These are phyloP conservation scores for Idaea biselata DNA, from an alignment of 2,888 invertebrate species.

Conservation along the genomic window DNA sequence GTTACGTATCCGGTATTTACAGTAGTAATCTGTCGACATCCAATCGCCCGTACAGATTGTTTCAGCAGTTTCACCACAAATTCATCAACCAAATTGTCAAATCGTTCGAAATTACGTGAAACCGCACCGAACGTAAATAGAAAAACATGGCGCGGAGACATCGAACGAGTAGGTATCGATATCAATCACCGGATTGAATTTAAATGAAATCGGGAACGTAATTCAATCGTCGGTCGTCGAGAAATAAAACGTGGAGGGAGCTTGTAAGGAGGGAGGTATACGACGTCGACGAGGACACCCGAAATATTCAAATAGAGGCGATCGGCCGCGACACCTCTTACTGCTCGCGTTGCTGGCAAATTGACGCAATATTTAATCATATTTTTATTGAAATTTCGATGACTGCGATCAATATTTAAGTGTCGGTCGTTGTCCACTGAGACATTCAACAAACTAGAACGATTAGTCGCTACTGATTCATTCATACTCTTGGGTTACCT, in stretches of 20 bases:
- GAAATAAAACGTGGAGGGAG: not conserved
- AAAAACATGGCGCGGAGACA: not conserved
- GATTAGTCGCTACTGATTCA: too few species aligned
- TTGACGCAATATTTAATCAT: not conserved
- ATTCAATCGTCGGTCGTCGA: conserved; percentile 16
- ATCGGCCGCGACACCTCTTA: conserved; percentile 8
- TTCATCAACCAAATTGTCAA: too few species aligned
- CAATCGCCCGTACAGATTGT: too few species aligned
- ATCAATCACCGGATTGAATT: conserved; percentile 21
- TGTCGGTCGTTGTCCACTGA: too few species aligned
- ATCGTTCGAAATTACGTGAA: not conserved
- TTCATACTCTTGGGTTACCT: too few species aligned
- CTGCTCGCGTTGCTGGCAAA: conserved; percentile 11
- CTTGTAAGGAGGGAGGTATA: not conserved
- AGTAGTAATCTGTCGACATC: too few species aligned
- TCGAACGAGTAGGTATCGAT: conserved; percentile 1
- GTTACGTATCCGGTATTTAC: too few species aligned
- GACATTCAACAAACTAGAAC: too few species aligned
- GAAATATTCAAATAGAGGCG: conserved; percentile 5
- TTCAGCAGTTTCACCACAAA: too few species aligned
- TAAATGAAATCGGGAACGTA: conserved; percentile 14
- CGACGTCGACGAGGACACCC: too few species aligned
- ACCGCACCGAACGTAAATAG: not conserved
- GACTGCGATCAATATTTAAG: not conserved
- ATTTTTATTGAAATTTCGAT: conserved; percentile 33